A percentile compares a stretch with the other conserved stretches of the same genome.
phyloP scores from a whole-genome alignment of 2,797 vertebrate species.

The Clarias laeviceps region DNA sequence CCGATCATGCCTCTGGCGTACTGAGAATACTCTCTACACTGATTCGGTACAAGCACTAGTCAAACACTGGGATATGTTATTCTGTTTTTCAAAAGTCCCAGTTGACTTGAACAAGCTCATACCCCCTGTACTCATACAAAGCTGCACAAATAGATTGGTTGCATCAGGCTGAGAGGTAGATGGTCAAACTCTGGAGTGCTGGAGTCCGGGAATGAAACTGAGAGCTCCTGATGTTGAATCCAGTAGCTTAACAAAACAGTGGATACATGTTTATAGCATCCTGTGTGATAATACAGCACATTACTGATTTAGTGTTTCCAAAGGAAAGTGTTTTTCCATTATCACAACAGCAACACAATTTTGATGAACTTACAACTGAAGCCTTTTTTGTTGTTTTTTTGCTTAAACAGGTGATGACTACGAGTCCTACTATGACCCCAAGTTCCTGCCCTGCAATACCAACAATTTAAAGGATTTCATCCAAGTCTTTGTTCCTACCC shows the following conservation, averaged over 20 bases:
- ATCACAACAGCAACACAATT: too few relatives aligned
- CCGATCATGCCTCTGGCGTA: too few relatives aligned
- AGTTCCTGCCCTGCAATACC: conserved; percentile 56
- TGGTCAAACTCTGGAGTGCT: neutral
- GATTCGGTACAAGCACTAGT: too few relatives aligned
- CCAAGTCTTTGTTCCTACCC: conserved; percentile 74
- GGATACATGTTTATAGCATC: too few relatives aligned
- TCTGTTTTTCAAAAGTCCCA: neutral
- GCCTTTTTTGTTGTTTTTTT: neutral
- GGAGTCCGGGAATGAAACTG: too few relatives aligned
- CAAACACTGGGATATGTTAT: neutral
- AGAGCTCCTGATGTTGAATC: neutral
- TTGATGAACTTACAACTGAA: too few relatives aligned
- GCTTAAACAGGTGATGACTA: neutral
- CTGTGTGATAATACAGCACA: neutral
- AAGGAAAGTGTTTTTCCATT: neutral
- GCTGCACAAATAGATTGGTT: too few relatives aligned
- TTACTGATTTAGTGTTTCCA: neutral
- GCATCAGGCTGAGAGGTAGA: neutral
- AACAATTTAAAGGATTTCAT: conserved; percentile 63
- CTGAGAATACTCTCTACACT: too few relatives aligned
- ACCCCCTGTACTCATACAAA: neutral
- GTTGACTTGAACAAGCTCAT: neutral
- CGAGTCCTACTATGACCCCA: rapidly evolving
- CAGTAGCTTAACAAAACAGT: neutral